A percentile compares a stretch with the other conserved stretches of the same genome.
Evolutionary conservation across 2,113 vertebrate species (phyloP).

Genomic region (Dendropsophus ebraccatus): DNA sequence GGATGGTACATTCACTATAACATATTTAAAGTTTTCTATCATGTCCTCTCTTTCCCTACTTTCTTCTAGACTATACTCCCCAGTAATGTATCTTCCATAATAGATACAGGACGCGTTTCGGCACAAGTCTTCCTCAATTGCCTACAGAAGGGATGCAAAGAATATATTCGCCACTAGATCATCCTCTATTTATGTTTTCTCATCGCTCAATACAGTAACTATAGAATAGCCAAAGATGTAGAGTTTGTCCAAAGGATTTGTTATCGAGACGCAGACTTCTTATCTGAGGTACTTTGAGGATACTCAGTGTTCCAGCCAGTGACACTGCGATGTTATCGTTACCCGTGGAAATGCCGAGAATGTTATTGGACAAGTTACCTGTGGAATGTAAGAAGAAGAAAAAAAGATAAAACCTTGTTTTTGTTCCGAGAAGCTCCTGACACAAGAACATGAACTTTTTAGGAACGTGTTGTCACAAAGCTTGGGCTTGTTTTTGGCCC

Average conservation of each 20-base stretch:
- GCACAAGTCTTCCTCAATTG: too few species aligned
- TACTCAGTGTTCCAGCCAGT: slow-evolving; percentile 30
- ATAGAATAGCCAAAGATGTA: neutral
- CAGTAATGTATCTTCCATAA: too few species aligned
- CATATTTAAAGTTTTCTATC: too few species aligned
- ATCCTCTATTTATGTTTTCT: neutral
- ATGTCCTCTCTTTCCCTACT: too few species aligned
- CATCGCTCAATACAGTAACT: too few species aligned
- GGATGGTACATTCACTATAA: too few species aligned
- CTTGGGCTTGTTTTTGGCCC: neutral
- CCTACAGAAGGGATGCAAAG: too few species aligned
- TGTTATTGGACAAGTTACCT: slow-evolving; percentile 38
- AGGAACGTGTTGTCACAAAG: slow-evolving; percentile 40
- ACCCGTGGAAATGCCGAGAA: slow-evolving; percentile 45
- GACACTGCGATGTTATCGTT: slow-evolving; percentile 44
- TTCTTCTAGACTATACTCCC: too few species aligned
- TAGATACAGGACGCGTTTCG: too few species aligned
- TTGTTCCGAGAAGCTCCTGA: neutral
- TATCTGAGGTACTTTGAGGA: slow-evolving; percentile 20
- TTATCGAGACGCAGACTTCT: neutral
- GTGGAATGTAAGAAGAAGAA: neutral
- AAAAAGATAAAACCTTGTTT: slow-evolving; percentile 34
- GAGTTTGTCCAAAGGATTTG: neutral
- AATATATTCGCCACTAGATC: too few species aligned
- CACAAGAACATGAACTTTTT: slow-evolving; percentile 24